These are phyloP conservation scores for Crossoptilon crossoptilon DNA, from an alignment of 2,797 vertebrate species.

Conservation along the genomic window DNA sequence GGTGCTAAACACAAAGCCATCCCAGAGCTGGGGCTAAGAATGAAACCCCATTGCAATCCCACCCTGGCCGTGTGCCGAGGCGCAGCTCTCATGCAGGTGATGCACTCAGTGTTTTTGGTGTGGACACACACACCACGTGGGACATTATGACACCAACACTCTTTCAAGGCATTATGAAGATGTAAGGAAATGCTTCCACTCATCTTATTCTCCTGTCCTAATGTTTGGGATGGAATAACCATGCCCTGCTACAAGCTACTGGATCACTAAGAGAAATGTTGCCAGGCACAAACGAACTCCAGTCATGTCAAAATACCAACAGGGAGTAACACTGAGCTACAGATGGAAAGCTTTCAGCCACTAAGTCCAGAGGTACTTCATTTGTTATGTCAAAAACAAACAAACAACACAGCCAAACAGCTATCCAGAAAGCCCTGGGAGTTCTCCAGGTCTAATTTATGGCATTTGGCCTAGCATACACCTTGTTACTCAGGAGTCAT, in stretches of 20 bases:
- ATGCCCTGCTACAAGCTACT: not conserved
- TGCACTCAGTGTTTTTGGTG: rapidly evolving
- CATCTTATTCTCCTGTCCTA: not conserved
- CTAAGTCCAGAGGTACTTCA: not conserved
- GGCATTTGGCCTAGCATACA: not conserved
- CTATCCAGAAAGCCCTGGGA: not conserved
- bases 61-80: rapidly evolving
- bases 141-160: not conserved
- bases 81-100: rapidly evolving
- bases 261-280: not conserved
- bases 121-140: not conserved
- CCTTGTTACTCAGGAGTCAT: not conserved
- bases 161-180: not conserved
- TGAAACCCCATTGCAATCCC: not conserved
- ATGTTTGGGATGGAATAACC: not conserved
- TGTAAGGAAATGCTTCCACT: not conserved
- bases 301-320: not conserved
- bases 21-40: not conserved
- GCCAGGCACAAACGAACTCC: not conserved
- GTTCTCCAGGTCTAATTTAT: not conserved
- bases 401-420: not conserved
- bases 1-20: not conserved
- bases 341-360: not conserved
- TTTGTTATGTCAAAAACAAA: not conserved
- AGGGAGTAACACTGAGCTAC: not conserved